These are phyloP conservation scores for Lapara coniferarum DNA, from an alignment of 2,888 invertebrate genomes.

Conservation along the genomic window DNA sequence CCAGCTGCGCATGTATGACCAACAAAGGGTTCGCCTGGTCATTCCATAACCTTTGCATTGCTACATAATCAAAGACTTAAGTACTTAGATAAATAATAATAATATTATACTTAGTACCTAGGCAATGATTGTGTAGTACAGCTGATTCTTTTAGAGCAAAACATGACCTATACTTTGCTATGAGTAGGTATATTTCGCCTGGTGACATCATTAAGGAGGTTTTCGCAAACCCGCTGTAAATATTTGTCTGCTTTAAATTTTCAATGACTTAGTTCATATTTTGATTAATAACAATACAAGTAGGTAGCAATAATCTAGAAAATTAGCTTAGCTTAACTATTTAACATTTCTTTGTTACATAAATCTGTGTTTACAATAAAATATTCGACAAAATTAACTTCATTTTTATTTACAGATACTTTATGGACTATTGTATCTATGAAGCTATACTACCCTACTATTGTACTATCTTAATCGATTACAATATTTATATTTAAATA, in stretches of 20 bases:
- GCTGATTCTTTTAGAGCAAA: too few species aligned
- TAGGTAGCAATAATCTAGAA: not conserved
- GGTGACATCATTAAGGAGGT: too few species aligned
- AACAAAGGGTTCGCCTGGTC: too few species aligned
- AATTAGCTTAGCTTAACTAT: not conserved
- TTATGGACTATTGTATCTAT: conserved; percentile 29
- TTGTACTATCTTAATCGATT: conserved; percentile 59
- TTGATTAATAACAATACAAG: not conserved
- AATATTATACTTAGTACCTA: not conserved
- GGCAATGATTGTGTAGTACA: not conserved
- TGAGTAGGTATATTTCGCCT: too few species aligned
- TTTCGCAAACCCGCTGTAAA: too few species aligned
- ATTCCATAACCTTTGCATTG: too few species aligned
- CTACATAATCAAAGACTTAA: too few species aligned
- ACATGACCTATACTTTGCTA: too few species aligned
- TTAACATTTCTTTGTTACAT: not conserved
- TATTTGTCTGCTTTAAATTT: too few species aligned
- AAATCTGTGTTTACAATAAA: not conserved
- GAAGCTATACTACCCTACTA: conserved; percentile 48
- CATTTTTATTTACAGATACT: conserved; percentile 34
- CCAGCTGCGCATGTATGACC: too few species aligned
- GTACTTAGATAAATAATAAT: too few species aligned
- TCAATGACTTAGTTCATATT: not conserved
- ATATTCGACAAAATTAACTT: conserved; percentile 27
- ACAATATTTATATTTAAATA: conserved; percentile 35